Conservation (phyloP, 2,113 vertebrate species). For the Piprites chloris region DNA sequence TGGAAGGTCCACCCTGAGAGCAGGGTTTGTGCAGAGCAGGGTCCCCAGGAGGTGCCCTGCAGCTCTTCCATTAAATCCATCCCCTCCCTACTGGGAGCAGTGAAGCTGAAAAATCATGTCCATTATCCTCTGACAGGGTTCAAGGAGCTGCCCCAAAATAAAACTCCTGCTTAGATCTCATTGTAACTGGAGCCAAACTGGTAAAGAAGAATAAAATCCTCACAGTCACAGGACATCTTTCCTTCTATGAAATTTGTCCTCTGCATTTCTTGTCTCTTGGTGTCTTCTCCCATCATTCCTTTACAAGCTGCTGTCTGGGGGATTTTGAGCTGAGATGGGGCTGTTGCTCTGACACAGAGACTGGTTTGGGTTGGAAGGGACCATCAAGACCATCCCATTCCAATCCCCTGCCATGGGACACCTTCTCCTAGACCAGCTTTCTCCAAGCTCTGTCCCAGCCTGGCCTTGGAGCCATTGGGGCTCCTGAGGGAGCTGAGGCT, state of each 20-base stretch:
- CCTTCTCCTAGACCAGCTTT: background rate
- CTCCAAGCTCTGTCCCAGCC: background rate
- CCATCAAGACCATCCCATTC: background rate
- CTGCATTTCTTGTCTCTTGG: background rate
- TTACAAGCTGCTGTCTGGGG: background rate
- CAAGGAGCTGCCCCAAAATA: background rate
- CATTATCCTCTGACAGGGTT: background rate
- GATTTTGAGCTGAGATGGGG: background rate
- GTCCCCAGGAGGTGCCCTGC: background rate
- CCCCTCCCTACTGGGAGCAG: background rate
- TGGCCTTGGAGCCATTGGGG: background rate
- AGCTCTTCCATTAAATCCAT: background rate
- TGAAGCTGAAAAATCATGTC: accelerated
- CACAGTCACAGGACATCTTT: background rate
- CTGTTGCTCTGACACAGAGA: background rate
- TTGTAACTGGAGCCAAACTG: background rate
- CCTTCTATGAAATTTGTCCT: background rate
- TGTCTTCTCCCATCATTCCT: background rate
- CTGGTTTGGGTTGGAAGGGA: too few species aligned
- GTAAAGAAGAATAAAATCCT: background rate
- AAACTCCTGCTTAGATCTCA: background rate
- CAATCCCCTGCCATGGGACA: background rate
- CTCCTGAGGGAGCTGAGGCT: background rate
- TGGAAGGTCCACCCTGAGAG: too few species aligned
- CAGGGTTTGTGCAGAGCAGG: background rate